Evolutionary conservation across 2,888 invertebrate species (phyloP), one percentile per base, ranked within the genome.

Genomic region (Trichopoda pennipes): DNA sequence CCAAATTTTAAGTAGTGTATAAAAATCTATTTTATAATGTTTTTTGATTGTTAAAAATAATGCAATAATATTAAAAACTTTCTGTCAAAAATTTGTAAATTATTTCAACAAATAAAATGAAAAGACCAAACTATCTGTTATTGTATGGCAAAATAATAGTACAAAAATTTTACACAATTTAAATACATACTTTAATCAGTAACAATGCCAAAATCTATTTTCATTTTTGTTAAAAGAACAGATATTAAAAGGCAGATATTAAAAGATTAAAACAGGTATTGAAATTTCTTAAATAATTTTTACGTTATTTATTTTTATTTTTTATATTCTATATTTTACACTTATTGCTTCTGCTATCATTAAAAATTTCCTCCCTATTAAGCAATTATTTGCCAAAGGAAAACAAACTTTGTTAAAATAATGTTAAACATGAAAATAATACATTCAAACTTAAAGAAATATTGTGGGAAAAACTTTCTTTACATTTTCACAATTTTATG

Each of bases 371-470:
- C 4, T 28, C 23, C 23, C 82, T 56, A 82, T 82, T 82, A 76
- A 82, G 72, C 82, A 79, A 75, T 75, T 75, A 75, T 79, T 75
- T 75, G 61, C 63, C 44, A 77, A 79, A 79, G 68, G 49, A 79
- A 68, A 79, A 79, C 73, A 28, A 28, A 74, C 23, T 61, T 32
- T 58, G 49, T 42, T 55, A 64, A 69, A 53, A 66, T 51, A 66
- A 47, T 21, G 17, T 53, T 53, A 69, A 74, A 69, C 56, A 63
- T 14, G 49, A 69, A 61, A 72, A 76, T 72, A 72, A 72, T 56
- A 73, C 68, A 76, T 68, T 69, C 68, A 55, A 68, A 73, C 16
- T 60, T 79, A 55, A 49, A 44, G 49, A 55, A 61, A 68, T 56
- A 32, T 68, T 68, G 79, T 73, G 38, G 3, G 68, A 61, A 28